Conservation (phyloP, 2,113 vertebrate genomes). For the Athene cunicularia region DNA sequence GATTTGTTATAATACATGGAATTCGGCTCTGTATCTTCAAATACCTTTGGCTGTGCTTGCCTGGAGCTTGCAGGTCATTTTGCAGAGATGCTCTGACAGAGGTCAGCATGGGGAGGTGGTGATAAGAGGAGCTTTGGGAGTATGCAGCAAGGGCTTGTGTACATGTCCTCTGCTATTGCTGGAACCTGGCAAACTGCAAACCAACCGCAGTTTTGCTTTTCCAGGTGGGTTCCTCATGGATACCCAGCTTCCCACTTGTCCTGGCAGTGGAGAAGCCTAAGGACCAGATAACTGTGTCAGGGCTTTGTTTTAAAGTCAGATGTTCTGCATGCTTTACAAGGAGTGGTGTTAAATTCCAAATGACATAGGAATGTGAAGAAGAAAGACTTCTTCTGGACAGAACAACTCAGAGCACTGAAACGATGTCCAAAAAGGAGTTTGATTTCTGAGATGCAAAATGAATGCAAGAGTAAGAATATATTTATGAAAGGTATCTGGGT, state of each 20-base stretch:
- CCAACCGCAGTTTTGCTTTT: not conserved
- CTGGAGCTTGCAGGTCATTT: not conserved
- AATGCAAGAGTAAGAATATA: not conserved
- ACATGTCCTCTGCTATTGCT: not conserved
- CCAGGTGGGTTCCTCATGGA: not conserved
- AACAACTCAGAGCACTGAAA: not conserved
- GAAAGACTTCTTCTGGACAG: not conserved
- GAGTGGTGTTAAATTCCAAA: not conserved
- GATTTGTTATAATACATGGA: not conserved
- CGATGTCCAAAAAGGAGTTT: not conserved
- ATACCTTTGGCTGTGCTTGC: not conserved
- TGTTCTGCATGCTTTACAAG: not conserved
- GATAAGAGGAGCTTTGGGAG: not conserved
- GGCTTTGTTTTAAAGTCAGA: not conserved
- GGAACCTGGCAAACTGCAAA: not conserved
- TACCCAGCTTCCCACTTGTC: not conserved
- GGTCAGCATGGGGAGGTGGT: not conserved
- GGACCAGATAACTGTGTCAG: not conserved
- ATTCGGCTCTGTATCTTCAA: not conserved
- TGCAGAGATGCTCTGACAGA: not conserved
- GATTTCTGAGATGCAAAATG: not conserved
- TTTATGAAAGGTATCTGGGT: not conserved
- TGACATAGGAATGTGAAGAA: not conserved
- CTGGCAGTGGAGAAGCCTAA: constrained; percentile 11
- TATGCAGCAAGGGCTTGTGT: not conserved